Conservation (phyloP, 1,140 invertebrate species). For the Potamilus streckersoni region DNA sequence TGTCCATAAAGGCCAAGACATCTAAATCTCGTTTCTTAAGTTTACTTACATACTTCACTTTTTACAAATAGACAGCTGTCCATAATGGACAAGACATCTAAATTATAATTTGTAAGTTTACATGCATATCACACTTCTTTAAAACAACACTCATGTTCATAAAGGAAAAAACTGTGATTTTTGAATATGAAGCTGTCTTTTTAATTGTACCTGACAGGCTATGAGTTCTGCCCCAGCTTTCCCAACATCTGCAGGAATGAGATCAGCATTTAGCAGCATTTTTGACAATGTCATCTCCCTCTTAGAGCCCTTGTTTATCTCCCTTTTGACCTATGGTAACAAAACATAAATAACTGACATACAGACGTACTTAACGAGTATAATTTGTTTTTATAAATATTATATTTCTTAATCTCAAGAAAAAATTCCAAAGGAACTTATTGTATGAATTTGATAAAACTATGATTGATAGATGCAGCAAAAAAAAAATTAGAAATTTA, state of each 20-base stretch:
- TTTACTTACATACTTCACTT: background rate
- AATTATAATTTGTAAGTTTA: background rate
- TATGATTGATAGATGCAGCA: too few relatives aligned
- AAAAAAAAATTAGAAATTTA: too few relatives aligned
- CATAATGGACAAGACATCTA: background rate
- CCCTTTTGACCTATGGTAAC: conserved; percentile 45
- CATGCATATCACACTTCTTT: background rate
- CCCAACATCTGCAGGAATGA: conserved; percentile 58
- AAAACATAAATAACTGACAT: background rate
- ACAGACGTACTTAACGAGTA: too few relatives aligned
- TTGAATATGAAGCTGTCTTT: background rate
- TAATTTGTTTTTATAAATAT: too few relatives aligned
- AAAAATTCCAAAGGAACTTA: too few relatives aligned
- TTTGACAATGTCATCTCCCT: conserved; percentile 46
- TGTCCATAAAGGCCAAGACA: too few relatives aligned
- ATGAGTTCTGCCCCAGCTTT: conserved; percentile 60
- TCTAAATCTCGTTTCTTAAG: too few relatives aligned
- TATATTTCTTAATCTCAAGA: too few relatives aligned
- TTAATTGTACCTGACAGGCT: conserved; percentile 50
- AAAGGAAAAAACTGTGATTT: background rate
- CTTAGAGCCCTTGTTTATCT: conserved; percentile 32
- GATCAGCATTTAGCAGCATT: conserved; percentile 54
- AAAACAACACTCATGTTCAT: background rate
- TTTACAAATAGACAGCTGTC: background rate
- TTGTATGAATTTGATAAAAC: too few relatives aligned